Evolutionary conservation across 2,888 invertebrate genomes (phyloP), one percentile per base, ranked within the genome.

Genomic region (Pomacea canaliculata): DNA sequence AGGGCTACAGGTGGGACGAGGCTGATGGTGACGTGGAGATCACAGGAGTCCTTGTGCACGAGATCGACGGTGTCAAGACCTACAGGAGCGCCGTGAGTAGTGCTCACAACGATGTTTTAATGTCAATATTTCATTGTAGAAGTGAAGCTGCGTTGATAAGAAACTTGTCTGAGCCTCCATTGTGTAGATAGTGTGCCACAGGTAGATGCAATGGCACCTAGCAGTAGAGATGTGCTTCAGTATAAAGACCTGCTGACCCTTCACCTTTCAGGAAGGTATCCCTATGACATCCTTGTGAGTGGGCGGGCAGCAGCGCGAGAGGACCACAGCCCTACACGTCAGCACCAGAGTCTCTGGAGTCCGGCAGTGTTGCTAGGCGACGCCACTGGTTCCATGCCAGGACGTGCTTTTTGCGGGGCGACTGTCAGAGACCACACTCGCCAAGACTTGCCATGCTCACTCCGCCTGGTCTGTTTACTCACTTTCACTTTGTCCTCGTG

Each of bases 11-110:
- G 18, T 65, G 49, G 18, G 63, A 65, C 46, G 19, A 56, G 10
- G 73, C 37, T 7, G 56, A 68, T 13, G 60, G 46, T 18, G 67
- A 67, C 2, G 16, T 62, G 19, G 68, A 68, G 9, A 46, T 62
- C 1, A 46, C 66, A 9, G 63, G n/a, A 23, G 71, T 19, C 9
- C 48, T 48, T 16, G 46, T 72, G 13, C 71, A 72, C 19, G 73
- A 73, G n/a, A 51, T 73, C 19, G 73, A 73, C 23, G 73, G 73
- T 23, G 37, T 67, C 67, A 73, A 59, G 51, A 73, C 73, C 13
- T 73, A 73, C 60, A 56, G 68, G 23, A 73, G 73, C 37, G 73
- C 73, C n/a, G 73, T 73, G 73, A 73, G 73, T 73, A 19, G 51
- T 23, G 37, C 2, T 19, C 62, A 27, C 9, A 12, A 70, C 5